These are phyloP conservation scores for Sebastes steindachneri DNA, from an alignment of 2,797 vertebrate genomes.

Conservation along the genomic window DNA sequence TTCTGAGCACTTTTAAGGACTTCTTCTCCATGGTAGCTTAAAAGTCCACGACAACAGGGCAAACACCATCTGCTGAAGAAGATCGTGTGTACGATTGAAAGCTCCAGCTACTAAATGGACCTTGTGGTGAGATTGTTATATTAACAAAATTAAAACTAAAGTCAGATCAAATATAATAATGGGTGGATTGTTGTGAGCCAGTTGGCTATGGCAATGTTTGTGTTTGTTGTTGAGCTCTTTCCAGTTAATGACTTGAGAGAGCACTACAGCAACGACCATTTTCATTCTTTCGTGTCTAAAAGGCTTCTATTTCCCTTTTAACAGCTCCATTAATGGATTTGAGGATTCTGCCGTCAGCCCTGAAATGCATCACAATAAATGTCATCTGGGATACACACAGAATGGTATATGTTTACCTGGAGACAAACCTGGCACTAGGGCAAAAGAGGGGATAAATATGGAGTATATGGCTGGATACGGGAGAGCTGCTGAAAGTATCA, in stretches of 20 bases:
- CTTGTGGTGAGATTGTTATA: neutral
- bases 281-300: constrained; percentile 58
- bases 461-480: constrained; percentile 4
- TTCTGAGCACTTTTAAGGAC: neutral
- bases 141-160: neutral
- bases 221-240: constrained; percentile 43
- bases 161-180: neutral
- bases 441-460: constrained; percentile 41
- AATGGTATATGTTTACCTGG: constrained; percentile 59
- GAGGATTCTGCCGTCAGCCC: constrained; percentile 49
- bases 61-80: neutral
- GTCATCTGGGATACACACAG: constrained; percentile 57
- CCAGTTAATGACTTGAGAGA: constrained; percentile 57
- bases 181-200: neutral
- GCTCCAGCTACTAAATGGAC: neutral
- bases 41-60: neutral
- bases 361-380: constrained; percentile 72
- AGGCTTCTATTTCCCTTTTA: constrained; percentile 56
- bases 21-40: neutral
- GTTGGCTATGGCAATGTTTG: constrained; percentile 4
- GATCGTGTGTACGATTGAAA: neutral
- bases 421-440: constrained; percentile 32
- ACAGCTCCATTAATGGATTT: constrained; percentile 73
- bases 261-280: constrained; percentile 48
- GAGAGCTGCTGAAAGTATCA: constrained; percentile 58